A percentile compares a stretch with the other conserved stretches of the same genome.
These are phyloP conservation scores for Prunella strophiata DNA, from an alignment of 2,797 vertebrate species.

Conservation along the genomic window DNA sequence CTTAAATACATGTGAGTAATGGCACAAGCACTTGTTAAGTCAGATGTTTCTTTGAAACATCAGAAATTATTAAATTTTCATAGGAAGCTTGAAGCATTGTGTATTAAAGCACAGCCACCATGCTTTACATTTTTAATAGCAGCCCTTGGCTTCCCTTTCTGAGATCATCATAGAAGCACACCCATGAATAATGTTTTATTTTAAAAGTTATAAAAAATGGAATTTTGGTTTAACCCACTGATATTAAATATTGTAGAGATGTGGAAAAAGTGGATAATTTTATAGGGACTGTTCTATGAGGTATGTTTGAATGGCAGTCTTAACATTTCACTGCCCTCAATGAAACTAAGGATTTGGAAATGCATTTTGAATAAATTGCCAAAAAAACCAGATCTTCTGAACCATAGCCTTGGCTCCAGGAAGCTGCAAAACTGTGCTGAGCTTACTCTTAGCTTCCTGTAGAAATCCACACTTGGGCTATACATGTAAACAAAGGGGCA, in stretches of 20 bases:
- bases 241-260: not conserved
- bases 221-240: not conserved
- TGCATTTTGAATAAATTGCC: not conserved
- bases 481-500: not conserved
- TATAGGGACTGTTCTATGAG: not conserved
- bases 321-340: not conserved
- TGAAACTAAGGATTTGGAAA: not conserved
- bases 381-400: not conserved
- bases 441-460: not conserved
- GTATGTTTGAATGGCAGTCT: not conserved
- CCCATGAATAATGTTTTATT: not conserved
- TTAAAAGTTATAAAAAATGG: not conserved
- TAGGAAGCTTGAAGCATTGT: not conserved
- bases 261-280: not conserved
- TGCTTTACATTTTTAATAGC: not conserved
- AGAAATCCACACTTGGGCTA: not conserved
- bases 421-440: not conserved
- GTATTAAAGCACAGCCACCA: not conserved
- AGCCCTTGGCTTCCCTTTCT: not conserved
- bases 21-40: slow-evolving; percentile 29
- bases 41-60: slow-evolving; percentile 31
- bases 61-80: slow-evolving; percentile 36
- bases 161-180: not conserved
- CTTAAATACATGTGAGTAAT: not conserved
- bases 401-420: not conserved